phyloP scores from a whole-genome alignment of 2,113 vertebrate genomes.

The Corythoichthys haematopterus region DNA sequence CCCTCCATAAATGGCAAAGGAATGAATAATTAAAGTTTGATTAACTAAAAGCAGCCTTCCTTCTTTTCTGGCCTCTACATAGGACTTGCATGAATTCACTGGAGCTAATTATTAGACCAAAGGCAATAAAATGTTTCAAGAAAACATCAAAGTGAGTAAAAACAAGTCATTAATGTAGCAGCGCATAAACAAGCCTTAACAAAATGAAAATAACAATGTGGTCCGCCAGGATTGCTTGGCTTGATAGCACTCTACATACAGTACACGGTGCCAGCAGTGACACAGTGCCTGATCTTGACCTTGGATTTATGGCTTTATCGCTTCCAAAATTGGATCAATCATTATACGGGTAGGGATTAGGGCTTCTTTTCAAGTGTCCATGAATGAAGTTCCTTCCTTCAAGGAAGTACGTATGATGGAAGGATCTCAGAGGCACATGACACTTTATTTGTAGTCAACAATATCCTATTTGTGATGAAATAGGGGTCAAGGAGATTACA shows the following conservation, averaged over 20 bases:
- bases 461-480: no score
- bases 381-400: no score
- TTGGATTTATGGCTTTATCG: slow-evolving; percentile 16
- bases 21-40: slow-evolving; percentile 37
- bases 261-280: slow-evolving; percentile 13
- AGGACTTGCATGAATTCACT: slow-evolving; percentile 39
- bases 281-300: slow-evolving; percentile 40
- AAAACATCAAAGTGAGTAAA: slow-evolving; percentile 58
- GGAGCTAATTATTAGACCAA: slow-evolving; percentile 57
- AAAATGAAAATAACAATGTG: slow-evolving; percentile 50
- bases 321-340: slow-evolving; percentile 39
- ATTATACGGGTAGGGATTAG: slow-evolving; percentile 31
- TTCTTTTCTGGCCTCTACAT: slow-evolving; percentile 45
- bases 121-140: slow-evolving; percentile 51
- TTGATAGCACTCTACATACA: slow-evolving; percentile 41
- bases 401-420: no score
- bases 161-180: slow-evolving; percentile 42
- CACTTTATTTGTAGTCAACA: no score
- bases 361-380: slow-evolving; percentile 5
- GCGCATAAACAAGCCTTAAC: slow-evolving; percentile 39
- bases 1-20: slow-evolving; percentile 23
- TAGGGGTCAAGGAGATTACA: no score
- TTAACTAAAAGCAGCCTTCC: slow-evolving; percentile 48
- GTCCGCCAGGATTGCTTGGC: slow-evolving; percentile 33
- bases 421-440: no score